Conservation (phyloP, 2,113 vertebrate genomes). For the Empidonax traillii region DNA sequence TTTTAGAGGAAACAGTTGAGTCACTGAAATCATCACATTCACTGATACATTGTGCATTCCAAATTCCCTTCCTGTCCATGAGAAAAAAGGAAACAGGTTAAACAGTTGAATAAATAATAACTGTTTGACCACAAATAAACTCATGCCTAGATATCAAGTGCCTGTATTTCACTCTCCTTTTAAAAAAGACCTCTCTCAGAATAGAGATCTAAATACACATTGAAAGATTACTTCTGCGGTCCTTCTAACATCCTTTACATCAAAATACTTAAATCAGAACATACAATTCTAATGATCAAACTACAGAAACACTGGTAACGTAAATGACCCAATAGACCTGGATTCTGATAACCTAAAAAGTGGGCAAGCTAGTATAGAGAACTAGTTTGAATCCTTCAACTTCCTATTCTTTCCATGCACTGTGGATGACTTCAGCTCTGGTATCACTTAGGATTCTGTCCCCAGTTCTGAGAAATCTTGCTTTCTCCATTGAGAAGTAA, state of each 20-base stretch:
- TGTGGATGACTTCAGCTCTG: not conserved
- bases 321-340: not conserved
- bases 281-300: not conserved
- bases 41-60: not conserved
- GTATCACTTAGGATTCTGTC: not conserved
- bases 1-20: constrained; percentile 8
- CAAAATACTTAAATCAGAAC: not conserved
- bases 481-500: not conserved
- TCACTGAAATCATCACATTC: not conserved
- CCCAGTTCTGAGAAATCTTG: not conserved
- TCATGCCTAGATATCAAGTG: not conserved
- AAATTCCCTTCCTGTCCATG: not conserved
- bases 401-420: not conserved
- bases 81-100: not conserved
- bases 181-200: not conserved
- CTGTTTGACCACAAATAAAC: not conserved
- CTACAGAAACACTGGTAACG: not conserved
- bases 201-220: not conserved
- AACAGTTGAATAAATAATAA: not conserved
- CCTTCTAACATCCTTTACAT: not conserved
- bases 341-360: not conserved
- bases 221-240: not conserved
- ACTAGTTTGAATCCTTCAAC: not conserved
- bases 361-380: not conserved
- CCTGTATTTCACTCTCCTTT: not conserved